These are phyloP conservation scores for Rhorus exstirpatorius DNA, from an alignment of 2,888 invertebrate species.

Conservation along the genomic window DNA sequence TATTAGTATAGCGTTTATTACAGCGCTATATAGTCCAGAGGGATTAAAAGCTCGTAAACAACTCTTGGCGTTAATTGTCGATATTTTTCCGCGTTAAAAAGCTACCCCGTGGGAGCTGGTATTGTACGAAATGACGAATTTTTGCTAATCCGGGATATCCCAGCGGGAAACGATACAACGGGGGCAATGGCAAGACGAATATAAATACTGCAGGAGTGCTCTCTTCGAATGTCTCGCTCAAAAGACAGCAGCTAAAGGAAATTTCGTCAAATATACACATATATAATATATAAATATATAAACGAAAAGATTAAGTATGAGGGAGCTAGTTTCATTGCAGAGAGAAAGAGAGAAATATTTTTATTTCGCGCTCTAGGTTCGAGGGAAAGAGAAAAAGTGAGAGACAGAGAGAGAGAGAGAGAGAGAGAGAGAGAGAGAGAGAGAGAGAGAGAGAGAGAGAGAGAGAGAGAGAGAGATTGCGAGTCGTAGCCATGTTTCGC, in stretches of 20 bases:
- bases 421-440: constrained; percentile 14
- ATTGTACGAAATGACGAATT: constrained; percentile 38
- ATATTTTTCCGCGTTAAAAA: constrained; percentile 59
- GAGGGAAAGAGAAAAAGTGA: constrained; percentile 13
- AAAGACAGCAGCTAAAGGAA: constrained; percentile 25
- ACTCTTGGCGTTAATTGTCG: constrained; percentile 48
- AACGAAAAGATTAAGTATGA: constrained; percentile 58
- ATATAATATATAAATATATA: too few species aligned
- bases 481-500: constrained; percentile 48
- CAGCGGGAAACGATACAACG: constrained; percentile 1
- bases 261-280: constrained; percentile 9
- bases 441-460: constrained; percentile 9
- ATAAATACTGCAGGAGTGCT: neutral
- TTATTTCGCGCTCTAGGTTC: constrained; percentile 28
- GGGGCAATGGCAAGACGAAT: constrained; percentile 10
- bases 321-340: constrained; percentile 24
- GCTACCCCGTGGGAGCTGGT: constrained; percentile 29
- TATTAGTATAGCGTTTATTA: constrained; percentile 23
- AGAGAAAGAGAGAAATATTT: constrained; percentile 19
- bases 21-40: constrained; percentile 22
- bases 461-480: neutral
- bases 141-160: constrained; percentile 51
- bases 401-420: constrained; percentile 6
- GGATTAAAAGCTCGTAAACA: constrained; percentile 56
- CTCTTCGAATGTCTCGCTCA: neutral